Percentiles rank a stretch among this genome's conserved stretches.
Evolutionary conservation across 1,140 invertebrate species (phyloP).

Genomic region (Neelides sp.): DNA sequence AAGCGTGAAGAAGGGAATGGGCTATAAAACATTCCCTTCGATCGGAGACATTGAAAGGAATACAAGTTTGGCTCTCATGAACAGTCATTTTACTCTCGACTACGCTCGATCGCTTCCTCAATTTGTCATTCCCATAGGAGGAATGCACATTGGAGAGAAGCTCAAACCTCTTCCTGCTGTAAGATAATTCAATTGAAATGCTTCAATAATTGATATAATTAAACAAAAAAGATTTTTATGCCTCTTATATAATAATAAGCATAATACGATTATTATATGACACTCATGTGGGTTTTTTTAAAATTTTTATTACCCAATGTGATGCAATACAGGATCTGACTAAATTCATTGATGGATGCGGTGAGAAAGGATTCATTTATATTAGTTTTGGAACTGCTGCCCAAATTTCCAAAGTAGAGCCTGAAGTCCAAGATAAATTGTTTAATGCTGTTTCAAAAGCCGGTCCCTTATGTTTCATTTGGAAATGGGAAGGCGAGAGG

Average conservation of each 20-base stretch:
- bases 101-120: conserved; percentile 2
- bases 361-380: conserved; percentile 16
- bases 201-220: too few relatives aligned
- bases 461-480: conserved; percentile 16
- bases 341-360: conserved; percentile 12
- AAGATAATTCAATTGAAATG: too few relatives aligned
- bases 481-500: conserved; percentile 27
- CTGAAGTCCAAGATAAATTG: conserved; percentile 15
- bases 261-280: too few relatives aligned
- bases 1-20: background rate
- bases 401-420: conserved; percentile 4
- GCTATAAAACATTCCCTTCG: background rate
- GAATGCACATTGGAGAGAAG: conserved; percentile 1
- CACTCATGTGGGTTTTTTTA: too few relatives aligned
- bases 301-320: too few relatives aligned
- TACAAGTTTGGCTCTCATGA: background rate
- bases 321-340: conserved; percentile 13
- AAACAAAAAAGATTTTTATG: too few relatives aligned
- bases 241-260: too few relatives aligned
- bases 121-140: conserved; percentile 8
- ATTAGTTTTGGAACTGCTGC: conserved; percentile 25
- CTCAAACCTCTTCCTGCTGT: conserved; percentile 5
- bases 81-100: conserved; percentile 8
- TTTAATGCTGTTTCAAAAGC: conserved; percentile 14
- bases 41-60: conserved; percentile 5